These are phyloP conservation scores for Toxotes lorentzi DNA, from an alignment of 2,797 vertebrate genomes.

Conservation along the genomic window DNA sequence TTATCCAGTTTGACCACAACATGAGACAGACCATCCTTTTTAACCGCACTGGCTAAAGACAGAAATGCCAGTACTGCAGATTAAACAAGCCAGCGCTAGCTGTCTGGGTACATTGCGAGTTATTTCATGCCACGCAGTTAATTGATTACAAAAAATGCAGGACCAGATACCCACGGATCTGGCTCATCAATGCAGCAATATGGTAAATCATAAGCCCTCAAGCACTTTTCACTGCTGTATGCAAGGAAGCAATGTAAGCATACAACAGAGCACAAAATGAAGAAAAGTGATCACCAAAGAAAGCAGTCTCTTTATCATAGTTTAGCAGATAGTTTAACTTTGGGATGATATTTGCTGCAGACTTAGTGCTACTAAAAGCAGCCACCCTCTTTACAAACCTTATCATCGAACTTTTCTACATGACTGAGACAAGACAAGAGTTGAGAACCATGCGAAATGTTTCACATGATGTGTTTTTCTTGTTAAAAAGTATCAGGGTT, in stretches of 20 bases:
- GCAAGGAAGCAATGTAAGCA: no score
- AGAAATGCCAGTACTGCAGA: neutral
- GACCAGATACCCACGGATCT: neutral
- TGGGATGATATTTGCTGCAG: no score
- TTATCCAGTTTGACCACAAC: neutral
- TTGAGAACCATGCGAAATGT: neutral
- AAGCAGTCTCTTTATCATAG: neutral
- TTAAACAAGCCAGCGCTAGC: neutral
- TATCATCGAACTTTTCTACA: neutral
- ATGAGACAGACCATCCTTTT: neutral
- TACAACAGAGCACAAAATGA: neutral
- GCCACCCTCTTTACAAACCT: neutral
- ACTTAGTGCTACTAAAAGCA: no score
- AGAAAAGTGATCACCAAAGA: neutral
- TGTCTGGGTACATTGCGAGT: rapidly evolving
- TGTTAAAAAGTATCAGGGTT: neutral
- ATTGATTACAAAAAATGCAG: neutral
- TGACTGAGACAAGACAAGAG: neutral
- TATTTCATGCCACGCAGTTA: neutral
- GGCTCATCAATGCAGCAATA: neutral
- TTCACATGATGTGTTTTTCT: neutral
- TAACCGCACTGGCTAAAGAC: neutral
- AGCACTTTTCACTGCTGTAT: neutral
- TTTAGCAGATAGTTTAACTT: neutral
- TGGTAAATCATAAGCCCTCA: neutral